Conservation (phyloP, 2,113 vertebrate species). For the Hydrolagus affinis region DNA sequence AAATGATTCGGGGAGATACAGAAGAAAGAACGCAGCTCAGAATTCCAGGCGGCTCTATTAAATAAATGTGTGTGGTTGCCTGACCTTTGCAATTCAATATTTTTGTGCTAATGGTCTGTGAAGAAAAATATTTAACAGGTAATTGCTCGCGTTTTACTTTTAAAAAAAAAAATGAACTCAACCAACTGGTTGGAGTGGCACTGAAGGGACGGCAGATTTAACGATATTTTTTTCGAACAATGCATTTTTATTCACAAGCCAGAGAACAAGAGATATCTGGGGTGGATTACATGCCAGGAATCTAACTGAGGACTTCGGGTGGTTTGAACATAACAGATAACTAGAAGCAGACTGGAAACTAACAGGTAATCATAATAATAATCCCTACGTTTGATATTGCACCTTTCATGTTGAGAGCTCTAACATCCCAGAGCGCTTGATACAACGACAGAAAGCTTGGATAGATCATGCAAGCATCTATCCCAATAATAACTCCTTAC, state of each 20-base stretch:
- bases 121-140: background rate
- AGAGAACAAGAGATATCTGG: background rate
- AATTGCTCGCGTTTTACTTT: slow-evolving; percentile 1
- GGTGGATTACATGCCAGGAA: background rate
- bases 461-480: no score
- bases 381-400: no score
- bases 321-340: no score
- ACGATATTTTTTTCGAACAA: no score
- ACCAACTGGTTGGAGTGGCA: background rate
- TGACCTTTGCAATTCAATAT: slow-evolving; percentile 25
- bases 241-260: no score
- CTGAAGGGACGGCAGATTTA: background rate
- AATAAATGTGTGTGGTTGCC: background rate
- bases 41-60: background rate
- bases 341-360: no score
- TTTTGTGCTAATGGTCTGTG: background rate
- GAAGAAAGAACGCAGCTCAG: background rate
- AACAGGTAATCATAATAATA: no score
- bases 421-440: no score
- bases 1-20: background rate
- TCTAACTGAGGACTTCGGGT: background rate
- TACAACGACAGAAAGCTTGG: no score
- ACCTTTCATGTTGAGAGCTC: no score
- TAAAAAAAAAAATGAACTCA: slow-evolving; percentile 14
- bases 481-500: no score